Conservation (phyloP, 2,113 vertebrate genomes). For the Stomatorhinus ivindoensis region DNA sequence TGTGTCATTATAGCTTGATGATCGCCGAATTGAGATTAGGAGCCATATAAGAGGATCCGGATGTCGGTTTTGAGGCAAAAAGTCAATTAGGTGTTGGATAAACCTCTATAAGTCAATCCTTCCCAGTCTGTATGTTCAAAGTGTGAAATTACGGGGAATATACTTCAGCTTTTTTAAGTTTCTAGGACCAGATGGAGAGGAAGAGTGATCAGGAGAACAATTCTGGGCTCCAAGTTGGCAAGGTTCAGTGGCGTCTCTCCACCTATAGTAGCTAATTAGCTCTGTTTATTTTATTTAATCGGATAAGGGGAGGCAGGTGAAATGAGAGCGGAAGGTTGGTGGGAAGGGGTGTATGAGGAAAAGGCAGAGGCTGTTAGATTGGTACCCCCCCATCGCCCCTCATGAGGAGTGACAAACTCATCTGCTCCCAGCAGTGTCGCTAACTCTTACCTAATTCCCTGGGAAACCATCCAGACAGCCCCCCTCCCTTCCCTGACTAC, state of each 20-base stretch:
- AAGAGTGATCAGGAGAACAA: not conserved
- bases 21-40: not conserved
- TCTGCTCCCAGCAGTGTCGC: not conserved
- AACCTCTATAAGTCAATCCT: not conserved
- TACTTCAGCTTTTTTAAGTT: not conserved
- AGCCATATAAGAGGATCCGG: not conserved
- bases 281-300: not conserved
- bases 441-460: not conserved
- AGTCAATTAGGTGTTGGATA: not conserved
- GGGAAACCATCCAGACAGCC: not conserved
- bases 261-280: not conserved
- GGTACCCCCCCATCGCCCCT: not conserved
- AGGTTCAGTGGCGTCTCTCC: not conserved
- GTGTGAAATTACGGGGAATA: not conserved
- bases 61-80: not conserved
- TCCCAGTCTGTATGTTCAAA: not conserved
- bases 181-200: not conserved
- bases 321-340: not conserved
- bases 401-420: not conserved
- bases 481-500: not conserved
- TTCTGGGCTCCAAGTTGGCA: not conserved
- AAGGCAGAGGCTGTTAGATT: not conserved
- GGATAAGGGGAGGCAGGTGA: not conserved
- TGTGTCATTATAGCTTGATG: not conserved
- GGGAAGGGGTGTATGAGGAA: not conserved